Percentiles rank a stretch among this genome's conserved stretches.
Conservation (phyloP, 2,888 invertebrate species). For the Sthenelais limicola region DNA sequence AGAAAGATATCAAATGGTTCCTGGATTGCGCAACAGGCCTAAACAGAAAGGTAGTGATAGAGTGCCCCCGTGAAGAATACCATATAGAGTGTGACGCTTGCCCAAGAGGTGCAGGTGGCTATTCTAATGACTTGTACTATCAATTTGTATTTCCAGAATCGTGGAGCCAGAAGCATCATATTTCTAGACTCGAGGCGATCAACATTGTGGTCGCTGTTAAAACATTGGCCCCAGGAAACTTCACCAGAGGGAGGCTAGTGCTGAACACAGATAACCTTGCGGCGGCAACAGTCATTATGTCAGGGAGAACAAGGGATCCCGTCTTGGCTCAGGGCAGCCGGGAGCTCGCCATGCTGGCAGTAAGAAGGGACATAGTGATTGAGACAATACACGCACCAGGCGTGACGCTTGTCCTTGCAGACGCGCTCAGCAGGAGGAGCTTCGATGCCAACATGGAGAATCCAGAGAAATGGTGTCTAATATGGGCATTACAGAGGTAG, state of each 20-base stretch:
- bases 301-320: no score
- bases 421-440: no score
- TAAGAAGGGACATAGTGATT: no score
- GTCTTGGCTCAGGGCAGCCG: no score
- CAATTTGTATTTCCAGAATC: not conserved
- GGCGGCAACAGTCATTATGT: no score
- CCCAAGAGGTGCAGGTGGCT: not conserved
- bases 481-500: no score
- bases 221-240: not conserved
- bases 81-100: slow-evolving; percentile 14
- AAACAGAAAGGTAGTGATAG: not conserved
- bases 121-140: not conserved
- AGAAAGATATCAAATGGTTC: not conserved
- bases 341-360: no score
- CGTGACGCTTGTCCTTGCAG: no score
- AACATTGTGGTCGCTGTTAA: not conserved
- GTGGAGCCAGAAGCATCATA: not conserved
- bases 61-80: no score
- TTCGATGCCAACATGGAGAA: no score
- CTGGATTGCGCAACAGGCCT: not conserved
- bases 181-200: not conserved
- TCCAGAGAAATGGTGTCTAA: no score
- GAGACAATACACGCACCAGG: no score
- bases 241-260: not conserved
- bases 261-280: not conserved